Evolutionary conservation across 2,888 invertebrate species (phyloP), one percentile per base, ranked within the genome.

Genomic region (Drosophila leonis): DNA sequence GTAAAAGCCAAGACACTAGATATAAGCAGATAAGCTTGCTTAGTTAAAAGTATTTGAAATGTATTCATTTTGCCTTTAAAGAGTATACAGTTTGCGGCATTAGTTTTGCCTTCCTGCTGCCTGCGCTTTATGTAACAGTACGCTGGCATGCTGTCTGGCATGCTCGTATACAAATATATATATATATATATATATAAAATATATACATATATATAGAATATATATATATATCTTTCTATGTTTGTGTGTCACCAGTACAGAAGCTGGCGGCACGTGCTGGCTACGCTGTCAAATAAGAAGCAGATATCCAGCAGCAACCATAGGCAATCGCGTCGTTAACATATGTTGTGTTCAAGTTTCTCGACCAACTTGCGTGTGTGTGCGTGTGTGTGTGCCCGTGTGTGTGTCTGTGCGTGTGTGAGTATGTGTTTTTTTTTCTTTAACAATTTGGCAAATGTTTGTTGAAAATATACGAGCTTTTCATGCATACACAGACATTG

Each of bases 401-500:
- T 55, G 20, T 64, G n/a, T 64, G 33, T 49, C 39, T 67, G n/a
- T 29, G 12, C 15, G 20, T 7, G 35, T 70, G 60, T 69, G 69
- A 63, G 49, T 71, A 66, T 65, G 55, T 35, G 49, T 4, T 41
- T 62, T 64, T 62, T 69, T 66, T 83, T 88, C 85, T 74, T 80
- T 74, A 88, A 85, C 75, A 88, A 80, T 84, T 84, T 85, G 75
- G 67, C 78, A 78, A 83, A 88, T 82, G 78, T 80, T 82, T 78
- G 80, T 78, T 51, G 69, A 80, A 85, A 80, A 88, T 72, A 74
- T 72, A 78, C 67, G 72, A 80, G 76, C 70, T 63, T 66, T 82
- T 70, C 84, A 65, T 72, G 67, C 72, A 65, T 57, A 51, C 52
- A 55, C 51, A 63, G 55, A 52, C 61, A 54, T 42, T 9, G 56